Conservation (phyloP, 2,888 invertebrate species). For the Latrodectus hesperus region DNA sequence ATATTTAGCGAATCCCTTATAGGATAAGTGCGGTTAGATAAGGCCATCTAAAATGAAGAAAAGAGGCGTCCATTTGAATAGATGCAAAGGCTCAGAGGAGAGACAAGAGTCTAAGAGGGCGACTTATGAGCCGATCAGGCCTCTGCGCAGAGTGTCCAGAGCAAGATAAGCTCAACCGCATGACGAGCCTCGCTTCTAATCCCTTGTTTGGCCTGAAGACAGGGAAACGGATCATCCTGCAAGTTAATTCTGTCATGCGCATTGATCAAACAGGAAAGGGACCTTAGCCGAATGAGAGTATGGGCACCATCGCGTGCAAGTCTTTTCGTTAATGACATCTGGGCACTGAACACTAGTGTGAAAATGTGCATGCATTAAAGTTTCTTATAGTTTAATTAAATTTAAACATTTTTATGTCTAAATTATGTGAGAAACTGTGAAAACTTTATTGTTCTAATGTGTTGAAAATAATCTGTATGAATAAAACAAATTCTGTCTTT, state of each 20-base stretch:
- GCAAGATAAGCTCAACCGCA: conserved; percentile 49
- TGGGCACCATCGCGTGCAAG: not conserved
- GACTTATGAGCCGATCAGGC: conserved; percentile 25
- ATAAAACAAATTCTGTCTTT: too few relatives aligned
- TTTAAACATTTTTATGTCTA: too few relatives aligned
- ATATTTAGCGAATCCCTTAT: too few relatives aligned
- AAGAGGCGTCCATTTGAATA: not conserved
- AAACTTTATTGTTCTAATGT: too few relatives aligned
- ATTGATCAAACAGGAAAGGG: conserved; percentile 24
- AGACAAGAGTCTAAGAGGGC: not conserved
- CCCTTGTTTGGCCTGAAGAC: conserved; percentile 52
- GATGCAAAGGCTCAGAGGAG: not conserved
- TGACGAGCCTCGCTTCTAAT: conserved; percentile 24
- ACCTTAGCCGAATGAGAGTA: not conserved
- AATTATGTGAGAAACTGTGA: too few relatives aligned
- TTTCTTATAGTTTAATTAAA: too few relatives aligned
- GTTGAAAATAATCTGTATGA: too few relatives aligned
- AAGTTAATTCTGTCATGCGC: not conserved
- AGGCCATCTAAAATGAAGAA: not conserved
- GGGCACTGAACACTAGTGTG: too few relatives aligned
- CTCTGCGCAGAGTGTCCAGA: conserved; percentile 11
- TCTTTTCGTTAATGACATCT: too few relatives aligned
- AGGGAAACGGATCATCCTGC: conserved; percentile 33
- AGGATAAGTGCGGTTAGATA: too few relatives aligned
- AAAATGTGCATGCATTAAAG: too few relatives aligned